Evolutionary conservation across 1,140 invertebrate species (phyloP), one percentile per base, ranked within the genome.

Genomic region (Trachymyrmex cornetzi): DNA sequence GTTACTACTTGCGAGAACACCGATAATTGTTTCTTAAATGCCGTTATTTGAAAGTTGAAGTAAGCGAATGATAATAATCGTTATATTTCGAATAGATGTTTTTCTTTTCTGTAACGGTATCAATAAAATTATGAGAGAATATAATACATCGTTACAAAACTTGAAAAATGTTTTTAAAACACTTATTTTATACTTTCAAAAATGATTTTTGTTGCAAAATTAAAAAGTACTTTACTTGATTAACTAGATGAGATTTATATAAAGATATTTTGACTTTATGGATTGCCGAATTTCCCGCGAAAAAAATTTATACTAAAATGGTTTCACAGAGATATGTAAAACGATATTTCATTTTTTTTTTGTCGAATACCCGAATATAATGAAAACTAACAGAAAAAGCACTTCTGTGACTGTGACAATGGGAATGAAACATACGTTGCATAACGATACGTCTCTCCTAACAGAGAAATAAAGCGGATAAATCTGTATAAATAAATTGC

Each of bases 401-500:
- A 53, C 19, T 63, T 48, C 5, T 38, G 44, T 53, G 27, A 71
- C 34, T 55, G 66, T 19, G 34, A 57, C 27, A 44, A 81, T 71
- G 11, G 34, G 53, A 44, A 64, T 79, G 12, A 59, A 71, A 53
- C 48, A 80, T 34, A 66, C 22, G 77, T 80, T 27, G 27, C n/a
- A n/a, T 55, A 67, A 80, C 24, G 44, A 16, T 64, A 50, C 30
- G 14, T 71, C 27, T 71, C 44, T 71, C 7, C 4, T 57, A 48
- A 27, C 38, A 27, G 34, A 53, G 24, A 34, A 34, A 82, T 82
- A 59, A 71, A 48, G 30, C 30, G 22, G 63, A 38, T n/a, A 44
- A 82, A 59, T 67, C 16, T 12, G 34, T 67, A 53, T 80, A 80
- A 53, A 67, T 67, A 80, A 50, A 80, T 67, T 75, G 53, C 30